These are phyloP conservation scores for Adrianichthys oophorus DNA, from an alignment of 2,797 vertebrate species.

Conservation along the genomic window DNA sequence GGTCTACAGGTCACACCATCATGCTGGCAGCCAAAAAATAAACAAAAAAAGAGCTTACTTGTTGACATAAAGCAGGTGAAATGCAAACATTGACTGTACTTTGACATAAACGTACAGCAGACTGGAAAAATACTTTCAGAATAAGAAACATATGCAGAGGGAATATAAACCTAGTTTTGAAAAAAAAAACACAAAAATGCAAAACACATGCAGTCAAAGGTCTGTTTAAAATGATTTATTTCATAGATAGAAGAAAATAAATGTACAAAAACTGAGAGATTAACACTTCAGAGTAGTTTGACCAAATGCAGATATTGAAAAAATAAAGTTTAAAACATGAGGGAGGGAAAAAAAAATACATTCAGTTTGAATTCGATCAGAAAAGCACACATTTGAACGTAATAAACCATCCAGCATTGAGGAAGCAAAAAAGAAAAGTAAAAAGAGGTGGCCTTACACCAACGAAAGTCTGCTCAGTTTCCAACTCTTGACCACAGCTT, in stretches of 20 bases:
- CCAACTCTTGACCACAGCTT: slow-evolving; percentile 22
- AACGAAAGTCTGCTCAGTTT: slow-evolving; percentile 25
- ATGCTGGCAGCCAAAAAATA: too few relatives aligned
- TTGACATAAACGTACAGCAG: too few relatives aligned
- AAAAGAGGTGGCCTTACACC: not conserved
- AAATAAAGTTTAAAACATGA: slow-evolving; percentile 40
- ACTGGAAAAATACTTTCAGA: too few relatives aligned
- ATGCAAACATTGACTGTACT: too few relatives aligned
- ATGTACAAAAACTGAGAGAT: slow-evolving; percentile 36
- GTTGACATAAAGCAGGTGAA: too few relatives aligned
- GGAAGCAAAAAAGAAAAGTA: not conserved
- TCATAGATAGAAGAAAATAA: slow-evolving; percentile 62
- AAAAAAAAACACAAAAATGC: slow-evolving; percentile 11
- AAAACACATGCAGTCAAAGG: slow-evolving; percentile 35
- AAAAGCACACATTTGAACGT: slow-evolving; percentile 30
- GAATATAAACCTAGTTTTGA: not conserved
- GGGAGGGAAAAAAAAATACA: slow-evolving; percentile 36
- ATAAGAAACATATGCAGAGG: too few relatives aligned
- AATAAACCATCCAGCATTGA: slow-evolving; percentile 50
- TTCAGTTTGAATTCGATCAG: slow-evolving; percentile 44
- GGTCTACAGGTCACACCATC: too few relatives aligned
- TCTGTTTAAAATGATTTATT: slow-evolving; percentile 72
- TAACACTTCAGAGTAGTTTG: slow-evolving; percentile 38
- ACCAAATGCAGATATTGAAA: slow-evolving; percentile 25
- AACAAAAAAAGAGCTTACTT: too few relatives aligned